Base-by-base conservation (phyloP, 2,888 invertebrate species). In the Leuctra nigra region DNA sequence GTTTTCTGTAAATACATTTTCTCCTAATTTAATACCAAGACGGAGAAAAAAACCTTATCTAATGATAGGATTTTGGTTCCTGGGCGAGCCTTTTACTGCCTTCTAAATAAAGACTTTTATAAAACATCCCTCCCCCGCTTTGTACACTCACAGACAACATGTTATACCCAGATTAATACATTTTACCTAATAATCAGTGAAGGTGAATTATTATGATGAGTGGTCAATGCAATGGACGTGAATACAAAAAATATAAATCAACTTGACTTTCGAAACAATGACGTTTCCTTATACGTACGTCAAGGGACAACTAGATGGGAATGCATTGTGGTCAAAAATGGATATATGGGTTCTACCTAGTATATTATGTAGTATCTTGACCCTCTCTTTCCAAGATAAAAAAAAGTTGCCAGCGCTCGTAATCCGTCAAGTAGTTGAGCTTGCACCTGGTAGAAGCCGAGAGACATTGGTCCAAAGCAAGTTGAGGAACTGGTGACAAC, bases 271-370 rank as follows among this genome's bases (percentile, higher is more conserved):
- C 11, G 11, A 20, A 50, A 33, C 33, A 33, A 50, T 24, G 25
- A 7, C 11, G 11, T 7, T 29, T 7, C 29, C 29, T 29, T 29
- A 29, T 29, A 29, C 29, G 29, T 29, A 6, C 11, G 6, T 29
- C 29, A 7, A 11, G 6, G 29, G 29, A 29, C 29, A 29, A 22
- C 44, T 14, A 7, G 44, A 4, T 20, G 11, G 7, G 23, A 44
- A 44, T 44, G 18, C 44, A 13, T 23, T 23, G 23, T 44, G 50
- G 33, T 50, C 50, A 50, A 50, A 50, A 50, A 50, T 50, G 50
- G 50, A 35, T 50, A 50, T 50, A 33, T 50, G 50, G 50, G 50
- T 50, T 50, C 33, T 50, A 35, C 35, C 35, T 35, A 35, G 50
- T 16, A 33, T 50, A 16, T 50, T 50, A 35, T 20, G 33, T 35